These are phyloP conservation scores for Ectemnius continuus DNA, from an alignment of 2,888 invertebrate species.

Conservation along the genomic window DNA sequence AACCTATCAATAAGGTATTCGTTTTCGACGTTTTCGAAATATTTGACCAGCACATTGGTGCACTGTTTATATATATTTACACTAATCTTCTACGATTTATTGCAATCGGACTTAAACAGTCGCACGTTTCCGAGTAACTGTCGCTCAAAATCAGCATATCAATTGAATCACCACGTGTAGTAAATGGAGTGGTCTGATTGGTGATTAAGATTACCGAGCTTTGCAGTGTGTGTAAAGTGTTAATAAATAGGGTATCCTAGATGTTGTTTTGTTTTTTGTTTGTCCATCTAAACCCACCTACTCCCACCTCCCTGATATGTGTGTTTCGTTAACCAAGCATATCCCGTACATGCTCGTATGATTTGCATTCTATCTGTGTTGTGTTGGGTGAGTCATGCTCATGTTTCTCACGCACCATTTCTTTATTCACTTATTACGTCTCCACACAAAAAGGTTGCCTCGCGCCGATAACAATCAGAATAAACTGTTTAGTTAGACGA, in stretches of 20 bases:
- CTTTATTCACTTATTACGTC: background rate
- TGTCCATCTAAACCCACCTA: slow-evolving; percentile 19
- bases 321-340: background rate
- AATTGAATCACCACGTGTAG: too few species aligned
- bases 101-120: too few species aligned
- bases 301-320: slow-evolving; percentile 10
- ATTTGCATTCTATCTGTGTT: slow-evolving; percentile 2
- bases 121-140: too few species aligned
- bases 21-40: too few species aligned
- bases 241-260: slow-evolving; percentile 57
- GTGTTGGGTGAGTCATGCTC: background rate
- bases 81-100: too few species aligned
- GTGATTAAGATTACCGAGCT: slow-evolving; percentile 12
- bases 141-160: too few species aligned
- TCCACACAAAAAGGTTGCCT: background rate
- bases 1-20: too few species aligned
- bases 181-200: background rate
- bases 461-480: background rate
- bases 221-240: slow-evolving; percentile 36
- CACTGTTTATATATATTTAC: too few species aligned
- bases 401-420: background rate
- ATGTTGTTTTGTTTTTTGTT: slow-evolving; percentile 61
- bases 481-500: background rate
- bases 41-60: too few species aligned
- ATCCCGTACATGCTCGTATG: background rate